These are phyloP conservation scores for Enteromius treurensis DNA, from an alignment of 2,797 vertebrate genomes.

Conservation along the genomic window DNA sequence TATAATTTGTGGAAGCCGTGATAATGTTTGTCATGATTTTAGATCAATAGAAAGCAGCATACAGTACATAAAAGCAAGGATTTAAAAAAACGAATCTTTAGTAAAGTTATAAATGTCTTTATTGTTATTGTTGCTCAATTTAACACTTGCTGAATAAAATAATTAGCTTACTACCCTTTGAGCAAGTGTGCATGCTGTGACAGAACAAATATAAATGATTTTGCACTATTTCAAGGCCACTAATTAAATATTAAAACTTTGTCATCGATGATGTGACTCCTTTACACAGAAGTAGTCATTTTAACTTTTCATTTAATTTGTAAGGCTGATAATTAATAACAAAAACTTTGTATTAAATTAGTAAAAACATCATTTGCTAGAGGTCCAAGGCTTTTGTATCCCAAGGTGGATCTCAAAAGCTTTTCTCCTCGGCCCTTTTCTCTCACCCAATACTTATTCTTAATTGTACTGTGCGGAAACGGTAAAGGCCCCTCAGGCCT, in stretches of 20 bases:
- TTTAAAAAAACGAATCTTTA: not conserved
- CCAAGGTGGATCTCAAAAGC: constrained; percentile 1
- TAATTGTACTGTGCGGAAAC: constrained; percentile 63
- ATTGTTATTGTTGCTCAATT: not conserved
- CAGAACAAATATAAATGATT: not conserved
- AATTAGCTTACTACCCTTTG: not conserved
- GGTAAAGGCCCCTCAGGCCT: constrained; percentile 57
- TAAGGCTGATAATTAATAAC: not conserved
- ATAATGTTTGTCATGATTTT: not conserved
- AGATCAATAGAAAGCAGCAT: not conserved
- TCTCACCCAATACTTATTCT: constrained; percentile 49
- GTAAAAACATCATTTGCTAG: not conserved
- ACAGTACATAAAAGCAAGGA: not conserved
- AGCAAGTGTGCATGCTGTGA: not conserved
- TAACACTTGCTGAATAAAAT: not conserved
- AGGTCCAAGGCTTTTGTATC: not conserved
- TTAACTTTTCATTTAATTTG: not conserved
- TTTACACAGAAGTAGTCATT: not conserved
- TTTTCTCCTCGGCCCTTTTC: not conserved
- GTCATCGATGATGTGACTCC: not conserved
- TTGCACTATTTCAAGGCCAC: not conserved
- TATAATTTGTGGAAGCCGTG: not conserved
- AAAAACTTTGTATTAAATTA: not conserved
- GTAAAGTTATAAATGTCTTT: not conserved
- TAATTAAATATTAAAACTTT: not conserved